Base-by-base conservation (phyloP, 2,797 vertebrate species). In the Peromyscus nudipes region DNA sequence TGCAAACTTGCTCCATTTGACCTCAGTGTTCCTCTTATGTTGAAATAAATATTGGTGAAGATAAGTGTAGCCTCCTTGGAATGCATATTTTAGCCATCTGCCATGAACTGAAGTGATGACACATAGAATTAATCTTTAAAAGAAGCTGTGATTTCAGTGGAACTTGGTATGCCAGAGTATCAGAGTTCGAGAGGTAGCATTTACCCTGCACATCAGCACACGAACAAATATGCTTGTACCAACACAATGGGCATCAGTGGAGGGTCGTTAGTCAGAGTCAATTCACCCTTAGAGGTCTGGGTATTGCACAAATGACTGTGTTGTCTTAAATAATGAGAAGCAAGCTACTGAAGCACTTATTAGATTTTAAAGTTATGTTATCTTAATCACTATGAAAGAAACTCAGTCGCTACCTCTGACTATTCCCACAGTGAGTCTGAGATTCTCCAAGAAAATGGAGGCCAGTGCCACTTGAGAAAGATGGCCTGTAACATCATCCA, bases 161-260 rank as follows among this genome's bases (percentile, higher is more conserved):
- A 8, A 43, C 21, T 46, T 77, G 1, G 17, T 79, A 79, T 60
- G n/a, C 1, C 34, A 79, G 62, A 46, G 52, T 10, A 69, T 23
- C 49, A 69, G 40, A 91, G 0, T 46, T 57, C 49, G 57, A 57
- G 34, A 14, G 55, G 6, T 4, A 69, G 23, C 34, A 67, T 8
- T 76, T 13, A 76, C 2, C 21, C 17, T 64, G 27, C 6, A 80
- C 21, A 37, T 40, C 6, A 49, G 23, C 62, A 93, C 40, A 82
- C 3, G 6, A 7, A 11, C 19, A 25, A 6, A 5, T 25, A 71
- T 25, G 21, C 23, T 2, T 4, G 16, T 14, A 17, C 9, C n/a
- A 23, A 46, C 46, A 62, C 11, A 23, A 37, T 21, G 11, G 27
- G 40, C 34, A 52, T 40, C 6, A 91, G 27, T 27, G 27, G 4